Conservation (phyloP, 2,888 invertebrate genomes). For the Drepanosiphum platanoidis region DNA sequence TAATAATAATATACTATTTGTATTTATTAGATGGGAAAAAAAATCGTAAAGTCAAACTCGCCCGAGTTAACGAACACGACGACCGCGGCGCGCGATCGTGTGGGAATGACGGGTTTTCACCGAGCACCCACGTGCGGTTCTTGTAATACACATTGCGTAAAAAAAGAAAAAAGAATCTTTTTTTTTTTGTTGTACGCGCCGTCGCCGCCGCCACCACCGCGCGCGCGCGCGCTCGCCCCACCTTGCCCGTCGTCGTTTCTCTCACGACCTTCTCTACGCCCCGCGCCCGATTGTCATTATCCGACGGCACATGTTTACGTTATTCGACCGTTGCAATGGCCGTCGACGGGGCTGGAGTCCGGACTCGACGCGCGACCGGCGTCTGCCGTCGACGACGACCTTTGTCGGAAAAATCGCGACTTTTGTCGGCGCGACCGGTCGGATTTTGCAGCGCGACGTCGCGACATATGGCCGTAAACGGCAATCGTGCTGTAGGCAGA, state of each 20-base stretch:
- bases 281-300: neutral
- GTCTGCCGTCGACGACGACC: neutral
- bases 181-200: neutral
- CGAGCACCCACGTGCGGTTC: conserved; percentile 36
- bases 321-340: conserved; percentile 10
- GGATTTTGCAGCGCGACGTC: neutral
- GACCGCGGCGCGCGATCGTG: neutral
- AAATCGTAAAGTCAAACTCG: neutral
- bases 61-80: neutral
- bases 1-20: no score
- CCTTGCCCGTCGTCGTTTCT: neutral
- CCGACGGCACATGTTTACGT: conserved; percentile 45
- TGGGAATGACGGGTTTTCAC: conserved; percentile 44
- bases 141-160: neutral
- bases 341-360: neutral
- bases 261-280: no score
- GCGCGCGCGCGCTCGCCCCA: neutral
- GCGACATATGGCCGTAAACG: conserved; percentile 48
- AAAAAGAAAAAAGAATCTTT: neutral
- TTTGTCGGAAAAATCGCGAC: conserved; percentile 13
- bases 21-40: neutral
- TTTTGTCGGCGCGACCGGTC: conserved; percentile 8
- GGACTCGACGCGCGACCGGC: neutral
- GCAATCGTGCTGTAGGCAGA: neutral
- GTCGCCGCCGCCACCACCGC: neutral